A percentile compares a stretch with the other conserved stretches of the same genome.
These are phyloP conservation scores for Zeus faber DNA, from an alignment of 2,113 vertebrate species.

Conservation along the genomic window DNA sequence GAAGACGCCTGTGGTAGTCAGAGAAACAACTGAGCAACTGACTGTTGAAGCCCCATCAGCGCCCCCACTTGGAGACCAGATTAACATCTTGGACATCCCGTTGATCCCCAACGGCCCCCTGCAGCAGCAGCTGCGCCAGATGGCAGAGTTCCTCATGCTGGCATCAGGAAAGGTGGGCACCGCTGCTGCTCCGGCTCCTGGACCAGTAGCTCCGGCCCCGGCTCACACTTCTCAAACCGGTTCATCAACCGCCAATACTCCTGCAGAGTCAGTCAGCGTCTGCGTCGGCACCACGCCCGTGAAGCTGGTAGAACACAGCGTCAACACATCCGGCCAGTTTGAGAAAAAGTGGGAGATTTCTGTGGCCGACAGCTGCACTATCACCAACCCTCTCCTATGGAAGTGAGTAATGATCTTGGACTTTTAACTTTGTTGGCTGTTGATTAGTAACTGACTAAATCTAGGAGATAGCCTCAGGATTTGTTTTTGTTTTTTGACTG, in stretches of 20 bases:
- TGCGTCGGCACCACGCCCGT: conserved; percentile 60
- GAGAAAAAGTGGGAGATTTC: conserved; percentile 57
- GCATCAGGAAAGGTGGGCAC: conserved; percentile 56
- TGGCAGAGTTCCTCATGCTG: conserved; percentile 71
- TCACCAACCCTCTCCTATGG: conserved; percentile 73
- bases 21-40: conserved; percentile 6
- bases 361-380: conserved; percentile 63
- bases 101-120: conserved; percentile 55
- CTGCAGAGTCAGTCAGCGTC: conserved; percentile 37
- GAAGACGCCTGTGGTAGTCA: too few species aligned
- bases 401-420: conserved; percentile 59
- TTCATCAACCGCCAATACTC: too few species aligned
- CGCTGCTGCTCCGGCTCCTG: background rate
- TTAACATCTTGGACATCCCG: conserved; percentile 14
- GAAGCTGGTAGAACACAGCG: conserved; percentile 44
- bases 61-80: conserved; percentile 15
- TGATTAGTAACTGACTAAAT: background rate
- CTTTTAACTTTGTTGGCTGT: too few species aligned
- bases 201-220: background rate
- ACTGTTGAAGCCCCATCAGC: background rate
- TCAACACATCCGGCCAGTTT: conserved; percentile 72
- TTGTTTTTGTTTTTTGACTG: too few species aligned
- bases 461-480: background rate
- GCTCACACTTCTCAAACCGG: too few species aligned
- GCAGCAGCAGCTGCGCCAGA: conserved; percentile 73